Base-by-base conservation (phyloP, 2,113 vertebrate species). In the Recurvirostra avosetta region DNA sequence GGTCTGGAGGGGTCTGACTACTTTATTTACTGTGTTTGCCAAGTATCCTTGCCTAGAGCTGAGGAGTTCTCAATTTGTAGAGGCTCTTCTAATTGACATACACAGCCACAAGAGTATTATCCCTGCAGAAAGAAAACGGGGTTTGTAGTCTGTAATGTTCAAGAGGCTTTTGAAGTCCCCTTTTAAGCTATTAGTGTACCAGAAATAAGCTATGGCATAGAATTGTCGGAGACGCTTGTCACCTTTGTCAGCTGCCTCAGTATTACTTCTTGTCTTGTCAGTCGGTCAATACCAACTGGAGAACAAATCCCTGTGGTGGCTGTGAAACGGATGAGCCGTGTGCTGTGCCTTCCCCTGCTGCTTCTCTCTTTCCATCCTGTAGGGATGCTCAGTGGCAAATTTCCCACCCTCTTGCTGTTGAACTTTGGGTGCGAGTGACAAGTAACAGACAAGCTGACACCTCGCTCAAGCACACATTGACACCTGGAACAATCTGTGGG, bases 401-500 rank as follows among this genome's bases (percentile, higher is more conserved):
- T 41, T 77, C 9, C 29, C 22, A 29, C 20, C 25, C 13, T 84
- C 50, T 72, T 68, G 11, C 29, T 71, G 27, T 85, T 32, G 15
- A 18, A 11, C 59, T 72, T 19, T 36, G 43, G 12, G 29, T 62
- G 15, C 0, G 0, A 68, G 11, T 13, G 36, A 22, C 9, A 38
- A 49, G 21, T 21, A 15, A n/a, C 25, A 19, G 67, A 68, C 52
- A 59, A 75, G 32, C 25, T 52, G 15, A 13, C 19, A 14, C 52
- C 12, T 83, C 4, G 2, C 30, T 68, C 16, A 15, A 70, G 16
- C 11, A 3, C 27, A 8, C 0, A 0, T 32, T 56, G 62, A 68
- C 78, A 90, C 7, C 30, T 50, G 32, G 47, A 80, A 9, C 41
- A 13, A 0, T 6, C 12, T 14, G 22, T 21, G 49, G 15, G 5